A percentile compares a stretch with the other conserved stretches of the same genome.
These are phyloP conservation scores for Meiosimyza platycephala DNA, from an alignment of 2,888 invertebrate species.

Conservation along the genomic window DNA sequence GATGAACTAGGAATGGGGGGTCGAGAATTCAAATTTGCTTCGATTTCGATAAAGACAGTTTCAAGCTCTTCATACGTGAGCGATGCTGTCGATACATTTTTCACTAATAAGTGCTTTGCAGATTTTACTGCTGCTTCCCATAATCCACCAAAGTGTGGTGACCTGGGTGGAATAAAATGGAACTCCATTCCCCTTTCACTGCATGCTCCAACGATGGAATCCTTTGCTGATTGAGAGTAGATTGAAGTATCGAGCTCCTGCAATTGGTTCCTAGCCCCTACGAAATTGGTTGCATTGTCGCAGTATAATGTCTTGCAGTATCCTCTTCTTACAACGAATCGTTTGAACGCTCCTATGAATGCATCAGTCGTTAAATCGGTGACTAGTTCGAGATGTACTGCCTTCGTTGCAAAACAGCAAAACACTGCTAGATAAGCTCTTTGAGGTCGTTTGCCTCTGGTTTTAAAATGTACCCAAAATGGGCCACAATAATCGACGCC, in stretches of 20 bases:
- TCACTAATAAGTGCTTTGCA: background rate
- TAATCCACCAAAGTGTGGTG: background rate
- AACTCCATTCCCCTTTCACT: background rate
- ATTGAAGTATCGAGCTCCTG: too few relatives aligned
- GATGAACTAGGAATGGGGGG: background rate
- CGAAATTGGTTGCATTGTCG: background rate
- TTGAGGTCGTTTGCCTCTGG: constrained; percentile 21
- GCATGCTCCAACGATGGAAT: too few relatives aligned
- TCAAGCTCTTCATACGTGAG: background rate
- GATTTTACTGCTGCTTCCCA: background rate
- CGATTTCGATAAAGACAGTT: background rate
- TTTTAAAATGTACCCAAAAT: background rate
- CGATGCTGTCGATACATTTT: background rate
- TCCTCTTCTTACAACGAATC: constrained; percentile 37
- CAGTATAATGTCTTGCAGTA: too few relatives aligned
- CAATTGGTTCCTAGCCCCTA: too few relatives aligned
- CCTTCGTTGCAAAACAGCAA: constrained; percentile 28
- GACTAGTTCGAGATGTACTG: constrained; percentile 38
- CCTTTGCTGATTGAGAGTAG: too few relatives aligned
- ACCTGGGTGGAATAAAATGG: background rate
- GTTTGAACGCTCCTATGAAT: constrained; percentile 35
- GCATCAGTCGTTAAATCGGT: constrained; percentile 32
- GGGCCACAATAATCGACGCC: too few relatives aligned
- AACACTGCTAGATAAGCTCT: constrained; percentile 26
- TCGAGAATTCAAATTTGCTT: background rate